These are phyloP conservation scores for Taeniopygia guttata DNA, from an alignment of 2,797 vertebrate genomes.

Conservation along the genomic window DNA sequence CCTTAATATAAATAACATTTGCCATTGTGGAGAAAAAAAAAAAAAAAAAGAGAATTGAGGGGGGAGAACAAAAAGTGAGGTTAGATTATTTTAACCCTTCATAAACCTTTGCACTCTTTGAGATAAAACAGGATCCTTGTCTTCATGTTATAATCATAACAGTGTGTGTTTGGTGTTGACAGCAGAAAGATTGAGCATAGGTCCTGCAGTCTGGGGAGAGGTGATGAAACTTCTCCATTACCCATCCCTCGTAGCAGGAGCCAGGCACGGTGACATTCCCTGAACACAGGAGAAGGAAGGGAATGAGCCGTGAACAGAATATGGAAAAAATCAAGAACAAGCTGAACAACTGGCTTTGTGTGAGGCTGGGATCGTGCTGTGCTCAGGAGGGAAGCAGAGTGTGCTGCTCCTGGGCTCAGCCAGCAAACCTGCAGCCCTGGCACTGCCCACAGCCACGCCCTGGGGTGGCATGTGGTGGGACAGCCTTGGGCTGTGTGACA, in stretches of 20 bases:
- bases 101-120: conserved; percentile 50
- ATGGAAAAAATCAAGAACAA: conserved; percentile 23
- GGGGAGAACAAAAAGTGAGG: neutral
- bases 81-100: conserved; percentile 73
- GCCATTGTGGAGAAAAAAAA: neutral
- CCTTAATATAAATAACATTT: conserved; percentile 74
- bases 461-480: accelerated
- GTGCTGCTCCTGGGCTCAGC: neutral
- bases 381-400: neutral
- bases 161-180: conserved; percentile 32
- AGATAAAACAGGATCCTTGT: conserved; percentile 54
- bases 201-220: conserved; percentile 16
- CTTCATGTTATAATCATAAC: conserved; percentile 52
- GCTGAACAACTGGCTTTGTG: neutral
- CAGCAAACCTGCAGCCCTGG: neutral
- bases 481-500: accelerated
- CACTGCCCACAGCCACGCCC: accelerated
- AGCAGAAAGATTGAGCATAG: conserved; percentile 38
- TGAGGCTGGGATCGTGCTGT: accelerated
- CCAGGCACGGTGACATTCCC: neutral
- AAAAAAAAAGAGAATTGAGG: neutral
- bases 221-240: conserved; percentile 59
- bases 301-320: neutral
- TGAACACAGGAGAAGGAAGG: neutral
- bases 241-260: neutral